Percentiles rank a stretch among this genome's conserved stretches.
Evolutionary conservation across 1,140 invertebrate genomes (phyloP).

Genomic region (Drosophila setifemur): DNA sequence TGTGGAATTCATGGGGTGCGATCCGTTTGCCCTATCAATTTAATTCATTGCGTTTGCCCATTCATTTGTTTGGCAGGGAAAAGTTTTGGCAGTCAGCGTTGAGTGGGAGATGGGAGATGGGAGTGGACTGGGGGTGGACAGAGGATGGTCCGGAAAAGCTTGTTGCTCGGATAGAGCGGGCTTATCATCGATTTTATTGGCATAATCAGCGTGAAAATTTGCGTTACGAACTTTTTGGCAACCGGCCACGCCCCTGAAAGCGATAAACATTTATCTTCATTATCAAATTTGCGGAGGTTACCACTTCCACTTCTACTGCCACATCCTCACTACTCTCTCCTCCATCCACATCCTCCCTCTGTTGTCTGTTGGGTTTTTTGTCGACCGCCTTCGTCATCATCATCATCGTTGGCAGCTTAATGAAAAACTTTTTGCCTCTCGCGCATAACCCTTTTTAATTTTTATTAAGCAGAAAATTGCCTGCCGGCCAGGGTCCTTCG

Average conservation of each 20-base stretch:
- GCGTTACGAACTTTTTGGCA: slow-evolving; percentile 71
- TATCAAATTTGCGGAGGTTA: slow-evolving; percentile 73
- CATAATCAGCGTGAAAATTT: slow-evolving; percentile 77
- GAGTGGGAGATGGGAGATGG: too few relatives aligned
- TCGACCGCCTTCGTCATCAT: slow-evolving; percentile 31
- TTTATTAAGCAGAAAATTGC: slow-evolving; percentile 79
- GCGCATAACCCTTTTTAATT: slow-evolving; percentile 74
- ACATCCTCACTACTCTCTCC: not conserved
- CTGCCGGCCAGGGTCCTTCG: slow-evolving; percentile 41
- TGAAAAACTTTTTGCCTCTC: slow-evolving; percentile 71
- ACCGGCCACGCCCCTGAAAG: slow-evolving; percentile 59
- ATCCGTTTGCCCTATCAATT: slow-evolving; percentile 36
- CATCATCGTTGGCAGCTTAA: slow-evolving; percentile 61
- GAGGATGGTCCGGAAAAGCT: slow-evolving; percentile 33
- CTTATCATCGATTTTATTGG: slow-evolving; percentile 79
- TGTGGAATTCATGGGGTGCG: not conserved
- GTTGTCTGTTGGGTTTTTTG: slow-evolving; percentile 1
- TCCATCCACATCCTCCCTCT: too few relatives aligned
- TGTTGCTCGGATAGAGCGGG: slow-evolving; percentile 38
- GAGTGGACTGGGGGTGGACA: too few relatives aligned
- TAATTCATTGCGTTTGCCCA: slow-evolving; percentile 54
- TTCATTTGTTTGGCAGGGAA: slow-evolving; percentile 53
- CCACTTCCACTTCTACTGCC: too few relatives aligned
- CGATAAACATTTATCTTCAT: slow-evolving; percentile 80
- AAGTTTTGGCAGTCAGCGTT: slow-evolving; percentile 35